Base-by-base conservation (phyloP, 1,140 invertebrate species). In the Heliconius congener region DNA sequence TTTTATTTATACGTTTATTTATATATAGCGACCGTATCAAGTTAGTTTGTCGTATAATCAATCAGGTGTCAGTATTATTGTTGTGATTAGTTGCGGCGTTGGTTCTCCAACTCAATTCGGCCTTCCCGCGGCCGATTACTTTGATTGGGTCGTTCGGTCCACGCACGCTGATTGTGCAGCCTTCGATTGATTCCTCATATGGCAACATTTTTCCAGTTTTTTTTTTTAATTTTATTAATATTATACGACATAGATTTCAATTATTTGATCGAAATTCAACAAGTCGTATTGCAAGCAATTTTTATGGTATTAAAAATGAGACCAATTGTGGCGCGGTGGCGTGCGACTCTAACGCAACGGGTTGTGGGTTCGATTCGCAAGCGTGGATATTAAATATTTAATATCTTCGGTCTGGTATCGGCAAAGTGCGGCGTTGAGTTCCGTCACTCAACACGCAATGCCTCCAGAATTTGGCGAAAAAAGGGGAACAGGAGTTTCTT, bases 121-220 rank as follows among this genome's bases (percentile, higher is more conserved):
- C 86, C 89, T 88, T 88, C 88, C 81, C 80, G 85, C 84, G 81
- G 73, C 90, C 92, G 91, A 92, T 92, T 93, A 93, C 88, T 90
- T 91, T 90, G 92, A 93, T 93, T 92, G 92, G 92, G 90, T 90
- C 86, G 87, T 88, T 85, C 88, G 84, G 83, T 84, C 89, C 90
- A 90, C 91, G 90, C 86, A 88, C 86, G 87, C 87, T 87, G 91
- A 92, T 93, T 92, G 92, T 91, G 86, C 90, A 85, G 87, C n/a
- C 74, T 75, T 70, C 66, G 74, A 76, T 76, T 76, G 74, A 76
- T 76, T 76, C 16, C 57, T 70, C 57, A 76, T 70, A 76, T 70
- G 34, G 39, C 18, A 66, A 66, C 57, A 37, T 1, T 37, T 37
- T 37, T 37, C 34, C 34, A 8, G 34, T 0, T 37, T 37, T 37